Conservation (phyloP, 2,888 invertebrate genomes). For the Lamellibrachia columna region DNA sequence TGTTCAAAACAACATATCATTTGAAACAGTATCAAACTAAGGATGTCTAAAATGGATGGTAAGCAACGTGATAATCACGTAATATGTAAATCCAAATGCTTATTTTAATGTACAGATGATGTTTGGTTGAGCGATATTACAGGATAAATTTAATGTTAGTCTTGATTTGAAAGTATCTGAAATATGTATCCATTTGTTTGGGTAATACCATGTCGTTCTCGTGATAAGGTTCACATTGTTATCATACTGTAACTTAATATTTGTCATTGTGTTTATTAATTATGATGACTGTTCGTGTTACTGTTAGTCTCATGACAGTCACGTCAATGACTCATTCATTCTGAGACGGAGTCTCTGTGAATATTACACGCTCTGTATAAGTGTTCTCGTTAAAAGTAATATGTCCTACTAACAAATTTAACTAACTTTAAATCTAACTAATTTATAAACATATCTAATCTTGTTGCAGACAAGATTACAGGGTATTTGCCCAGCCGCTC, state of each 20-base stretch:
- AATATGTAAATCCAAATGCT: neutral
- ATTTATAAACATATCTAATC: too few species aligned
- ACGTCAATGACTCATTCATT: too few species aligned
- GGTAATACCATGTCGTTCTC: neutral
- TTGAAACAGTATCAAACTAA: constrained; percentile 8
- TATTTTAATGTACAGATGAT: neutral
- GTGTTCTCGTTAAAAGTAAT: too few species aligned
- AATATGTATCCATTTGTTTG: neutral
- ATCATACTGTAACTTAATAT: neutral
- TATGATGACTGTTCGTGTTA: too few species aligned
- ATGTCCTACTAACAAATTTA: too few species aligned
- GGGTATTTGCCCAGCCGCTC: too few species aligned
- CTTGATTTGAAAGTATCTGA: neutral
- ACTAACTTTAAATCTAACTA: too few species aligned
- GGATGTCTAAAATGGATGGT: constrained; percentile 33
- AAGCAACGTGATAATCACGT: neutral
- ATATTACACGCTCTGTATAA: too few species aligned
- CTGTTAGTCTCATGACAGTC: too few species aligned
- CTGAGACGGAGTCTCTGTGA: too few species aligned
- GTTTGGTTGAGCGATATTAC: neutral
- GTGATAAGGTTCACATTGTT: neutral
- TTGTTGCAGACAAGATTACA: too few species aligned
- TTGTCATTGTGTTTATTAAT: neutral
- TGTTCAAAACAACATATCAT: neutral
- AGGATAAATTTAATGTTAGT: neutral